Conservation (phyloP, 2,797 vertebrate species). For the Catostomus latipinnis region DNA sequence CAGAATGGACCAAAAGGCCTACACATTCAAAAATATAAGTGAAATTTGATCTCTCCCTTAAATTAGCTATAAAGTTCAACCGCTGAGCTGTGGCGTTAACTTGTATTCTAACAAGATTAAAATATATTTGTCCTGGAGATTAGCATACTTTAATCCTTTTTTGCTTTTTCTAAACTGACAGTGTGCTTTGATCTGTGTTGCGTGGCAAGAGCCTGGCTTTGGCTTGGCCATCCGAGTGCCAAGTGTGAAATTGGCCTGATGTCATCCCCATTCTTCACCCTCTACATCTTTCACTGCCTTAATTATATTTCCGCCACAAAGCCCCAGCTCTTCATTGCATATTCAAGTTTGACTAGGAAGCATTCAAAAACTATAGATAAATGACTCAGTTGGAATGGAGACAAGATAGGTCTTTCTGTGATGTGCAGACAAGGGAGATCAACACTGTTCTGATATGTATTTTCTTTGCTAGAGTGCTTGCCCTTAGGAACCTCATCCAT, state of each 20-base stretch:
- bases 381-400: conserved; percentile 85
- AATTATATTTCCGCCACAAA: conserved; percentile 99
- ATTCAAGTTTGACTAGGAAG: conserved; percentile 97
- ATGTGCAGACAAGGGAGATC: conserved; percentile 70
- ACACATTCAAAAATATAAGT: conserved; percentile 68
- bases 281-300: conserved; percentile 90
- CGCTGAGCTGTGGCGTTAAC: conserved; percentile 94
- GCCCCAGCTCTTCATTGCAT: conserved; percentile 89
- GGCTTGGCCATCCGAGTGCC: conserved; percentile 88
- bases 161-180: conserved; percentile 86
- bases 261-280: conserved; percentile 95
- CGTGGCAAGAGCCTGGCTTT: conserved; percentile 87
- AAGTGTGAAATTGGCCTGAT: conserved; percentile 99
- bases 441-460: conserved; percentile 73
- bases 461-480: conserved; percentile 70
- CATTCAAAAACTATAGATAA: conserved; percentile 86
- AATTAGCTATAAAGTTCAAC: conserved; percentile 88
- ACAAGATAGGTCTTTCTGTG: conserved; percentile 76
- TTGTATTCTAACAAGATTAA: conserved; percentile 99
- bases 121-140: conserved; percentile 99
- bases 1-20: conserved; percentile 77
- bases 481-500: conserved; percentile 69
- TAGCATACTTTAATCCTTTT: conserved; percentile 94
- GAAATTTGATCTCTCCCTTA: conserved; percentile 79
- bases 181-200: conserved; percentile 97